Base-by-base conservation (phyloP, 2,888 invertebrate genomes). In the Polyommatus iphigenia region DNA sequence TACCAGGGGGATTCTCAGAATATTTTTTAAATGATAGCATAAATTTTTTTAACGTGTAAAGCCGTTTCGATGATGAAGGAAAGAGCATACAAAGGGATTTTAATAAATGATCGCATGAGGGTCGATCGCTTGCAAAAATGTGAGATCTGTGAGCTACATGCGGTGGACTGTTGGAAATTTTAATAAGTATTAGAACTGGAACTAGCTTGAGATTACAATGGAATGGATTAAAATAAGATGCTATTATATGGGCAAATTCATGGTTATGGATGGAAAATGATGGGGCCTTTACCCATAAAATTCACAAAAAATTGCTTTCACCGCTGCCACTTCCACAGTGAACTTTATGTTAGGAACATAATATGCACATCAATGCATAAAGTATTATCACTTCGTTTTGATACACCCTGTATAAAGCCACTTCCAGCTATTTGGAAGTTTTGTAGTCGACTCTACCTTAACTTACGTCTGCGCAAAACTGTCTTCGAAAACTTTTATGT, bases 21-120 rank as follows among this genome's bases (percentile, higher is more conserved):
- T 2, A 57, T n/a, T 57, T 57, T 7, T 18, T n/a, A 57, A 20
- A 10, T 8, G 24, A 0, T 4, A 20, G 62, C 62, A 62, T 62
- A 62, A 3, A 13, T 4, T 4, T 4, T 13, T 24, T 24, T 24
- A 13, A 24, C 24, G 4, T 13, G 4, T 24, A 62, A 24, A 13
- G 24, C 3, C 24, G 24, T 62, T 62, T 24, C 4, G 24, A 62
- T 62, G 62, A 62, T 62, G 62, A 62, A 62, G 10, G 13, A 24
- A 62, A 24, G 62, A 24, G 62, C 62, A 62, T 62, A 62, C 62
- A 62, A 62, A 62, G 62, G 4, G 62, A 24, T 62, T 59, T 62
- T 62, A 62, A 62, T 62, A 62, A 62, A 62, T 62, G 24, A 62
- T 10, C 6, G n/a, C 62, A 10, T 10, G 62, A 24, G 62, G 8